Evolutionary conservation across 2,797 vertebrate species (phyloP), one percentile per base, ranked within the genome.

Genomic region (Sylvia borin): DNA sequence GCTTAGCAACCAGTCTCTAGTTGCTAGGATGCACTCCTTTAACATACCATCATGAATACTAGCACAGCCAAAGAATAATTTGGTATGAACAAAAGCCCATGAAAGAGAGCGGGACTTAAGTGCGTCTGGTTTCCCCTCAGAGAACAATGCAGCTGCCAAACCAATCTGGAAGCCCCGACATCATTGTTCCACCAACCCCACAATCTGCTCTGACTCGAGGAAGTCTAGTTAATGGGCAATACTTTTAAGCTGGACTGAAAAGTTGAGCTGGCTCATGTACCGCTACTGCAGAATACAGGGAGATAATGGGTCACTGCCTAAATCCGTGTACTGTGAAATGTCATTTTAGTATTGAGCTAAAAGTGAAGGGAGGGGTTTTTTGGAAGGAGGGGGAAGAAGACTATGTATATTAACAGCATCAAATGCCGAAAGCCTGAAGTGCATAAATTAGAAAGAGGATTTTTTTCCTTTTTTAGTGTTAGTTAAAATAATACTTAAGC

Each of bases 121-220:
- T 99, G 98, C 98, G 98, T 99, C 99, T 99, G 99, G 99, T 98
- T 98, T 98, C 98, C 99, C 96, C 98, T 98, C 96, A 3, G 96
- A 98, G 98, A 98, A 99, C 98, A 99, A 99, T 98, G 98, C 98
- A 99, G 98, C 99, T 99, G 99, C 98, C 98, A 98, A 98, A 98
- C 98, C 98, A 98, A 99, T 99, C 99, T 99, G 98, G 98, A 98
- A 98, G 97, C 98, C 98, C 98, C 98, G 97, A 98, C 98, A 97
- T 98, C 96, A 99, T 99, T 99, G 99, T 99, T 98, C 98, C 95
- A 94, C 95, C 84, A 97, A 98, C 97, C 85, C 95, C 96, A 97
- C 98, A 98, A 98, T 98, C 97, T 98, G 98, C 98, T 98, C 98
- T 97, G 98, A 98, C 98, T 98, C 96, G 97, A 98, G 98, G 98